phyloP scores from a whole-genome alignment of 2,797 vertebrate species.

The Hylomyscus alleni region DNA sequence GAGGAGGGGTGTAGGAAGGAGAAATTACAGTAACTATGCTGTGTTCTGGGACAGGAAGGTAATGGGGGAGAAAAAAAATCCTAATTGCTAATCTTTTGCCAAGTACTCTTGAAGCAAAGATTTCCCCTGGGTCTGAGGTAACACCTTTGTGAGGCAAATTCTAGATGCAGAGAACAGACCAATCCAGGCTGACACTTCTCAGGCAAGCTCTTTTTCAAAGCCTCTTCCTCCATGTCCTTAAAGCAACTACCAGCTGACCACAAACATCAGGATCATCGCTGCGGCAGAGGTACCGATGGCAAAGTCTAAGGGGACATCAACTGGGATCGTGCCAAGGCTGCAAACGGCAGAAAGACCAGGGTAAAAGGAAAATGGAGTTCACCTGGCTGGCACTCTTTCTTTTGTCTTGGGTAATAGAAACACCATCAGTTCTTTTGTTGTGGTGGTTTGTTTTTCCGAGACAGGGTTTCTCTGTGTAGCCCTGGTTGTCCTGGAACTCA shows the following conservation, averaged over 20 bases:
- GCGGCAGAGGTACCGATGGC: not conserved
- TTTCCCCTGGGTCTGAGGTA: not conserved
- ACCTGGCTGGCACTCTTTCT: not conserved
- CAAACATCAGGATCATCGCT: not conserved
- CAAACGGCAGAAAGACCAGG: not conserved
- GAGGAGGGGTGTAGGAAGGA: not conserved
- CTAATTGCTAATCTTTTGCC: not conserved
- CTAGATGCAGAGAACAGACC: not conserved
- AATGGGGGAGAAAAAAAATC: not conserved
- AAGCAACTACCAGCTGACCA: not conserved
- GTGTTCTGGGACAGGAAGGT: constrained; percentile 45
- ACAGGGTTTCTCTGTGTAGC: not conserved
- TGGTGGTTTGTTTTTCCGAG: not conserved
- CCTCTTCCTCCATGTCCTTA: not conserved
- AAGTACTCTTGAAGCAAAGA: not conserved
- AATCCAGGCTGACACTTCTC: not conserved
- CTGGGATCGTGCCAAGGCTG: not conserved
- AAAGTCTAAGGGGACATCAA: not conserved
- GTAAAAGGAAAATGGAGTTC: not conserved
- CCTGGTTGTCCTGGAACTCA: not conserved
- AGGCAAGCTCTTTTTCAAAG: not conserved
- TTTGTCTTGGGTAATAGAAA: not conserved
- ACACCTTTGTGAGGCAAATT: constrained; percentile 17
- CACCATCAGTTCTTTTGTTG: too few species aligned
- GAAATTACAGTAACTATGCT: constrained; percentile 65